Conservation (phyloP, 2,113 vertebrate genomes). For the Brachyhypopomus occidentalis region DNA sequence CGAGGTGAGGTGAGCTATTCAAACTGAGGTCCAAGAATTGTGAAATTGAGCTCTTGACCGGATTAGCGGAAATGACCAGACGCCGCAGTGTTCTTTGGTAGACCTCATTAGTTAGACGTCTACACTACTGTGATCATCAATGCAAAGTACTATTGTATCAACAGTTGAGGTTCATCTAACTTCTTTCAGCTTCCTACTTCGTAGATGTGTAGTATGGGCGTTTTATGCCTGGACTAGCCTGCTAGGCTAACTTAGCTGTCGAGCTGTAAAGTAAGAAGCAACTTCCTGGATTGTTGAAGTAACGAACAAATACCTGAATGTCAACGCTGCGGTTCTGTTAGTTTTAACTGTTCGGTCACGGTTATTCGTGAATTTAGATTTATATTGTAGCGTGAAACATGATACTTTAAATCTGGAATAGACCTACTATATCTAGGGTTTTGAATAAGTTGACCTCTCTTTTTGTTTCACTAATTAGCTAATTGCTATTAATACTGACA, state of each 20-base stretch:
- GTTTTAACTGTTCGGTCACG: neutral
- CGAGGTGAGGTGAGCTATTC: neutral
- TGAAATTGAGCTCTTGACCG: neutral
- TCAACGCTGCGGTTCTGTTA: neutral
- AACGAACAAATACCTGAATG: too few relatives aligned
- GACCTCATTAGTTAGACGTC: too few relatives aligned
- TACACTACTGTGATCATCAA: too few relatives aligned
- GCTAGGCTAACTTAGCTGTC: neutral
- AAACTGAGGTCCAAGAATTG: neutral
- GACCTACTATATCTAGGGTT: too few relatives aligned
- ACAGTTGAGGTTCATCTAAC: neutral
- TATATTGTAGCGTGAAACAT: neutral
- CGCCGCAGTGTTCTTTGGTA: neutral
- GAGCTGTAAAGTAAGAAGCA: neutral
- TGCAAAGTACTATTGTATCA: neutral
- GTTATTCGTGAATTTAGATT: neutral
- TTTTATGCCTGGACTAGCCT: neutral
- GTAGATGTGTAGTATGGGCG: neutral
- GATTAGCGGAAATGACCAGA: neutral
- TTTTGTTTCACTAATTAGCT: neutral
- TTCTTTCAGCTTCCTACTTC: conserved; percentile 22
- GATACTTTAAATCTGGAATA: too few relatives aligned
- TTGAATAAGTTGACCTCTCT: neutral
- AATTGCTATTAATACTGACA: neutral
- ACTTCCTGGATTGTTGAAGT: conserved; percentile 22